Evolutionary conservation across 2,113 vertebrate genomes (phyloP), one percentile per base, ranked within the genome.

Genomic region (Neofelis nebulosa): DNA sequence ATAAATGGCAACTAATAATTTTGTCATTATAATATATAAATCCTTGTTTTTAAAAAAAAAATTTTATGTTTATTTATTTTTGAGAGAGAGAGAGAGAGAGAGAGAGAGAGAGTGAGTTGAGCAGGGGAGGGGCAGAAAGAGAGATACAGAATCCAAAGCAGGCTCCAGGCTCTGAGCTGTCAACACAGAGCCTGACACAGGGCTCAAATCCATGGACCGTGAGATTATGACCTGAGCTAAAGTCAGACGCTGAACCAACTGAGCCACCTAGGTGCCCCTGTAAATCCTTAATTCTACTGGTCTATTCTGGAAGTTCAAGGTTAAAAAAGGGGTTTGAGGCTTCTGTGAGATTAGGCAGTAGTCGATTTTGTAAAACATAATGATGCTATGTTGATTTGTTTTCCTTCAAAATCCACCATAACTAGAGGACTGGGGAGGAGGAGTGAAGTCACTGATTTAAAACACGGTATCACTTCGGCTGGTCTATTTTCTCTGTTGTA

Each of bases 11-110:
- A 74, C 38, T 66, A 87, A 96, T 87, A 65, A 29, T 89, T 79
- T 93, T 96, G 80, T 96, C 61, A 52, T 76, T 86, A 63, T 83
- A 84, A 96, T 94, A 85, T 29, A 94, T 8, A 97, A 91, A 94
- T 88, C 31, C 52, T 92, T 69, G 85, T 52, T 36, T 94, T 95
- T 93, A 14, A 0, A 9, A 61, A 57, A 57, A 21, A 25, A 10
- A 10, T 57, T 57, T 57, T 55, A 57, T 61, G 57, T 61, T 61
- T 61, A 57, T 5, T 57, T 57, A 61, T 61, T 23, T 61, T 61
- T 61, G 57, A 61, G 57, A 61, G 55, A 7, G 55, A 23, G 55
- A 23, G 52, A 48, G 48, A 48, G 48, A 38, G 38, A 38, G 38
- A 38, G 55, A 57, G 55, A 57, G 55, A 7, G 55, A 23, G 55